A percentile compares a stretch with the other conserved stretches of the same genome.
Conservation (phyloP, 1,140 invertebrate genomes). For the Pseudomyrmex sp. region DNA sequence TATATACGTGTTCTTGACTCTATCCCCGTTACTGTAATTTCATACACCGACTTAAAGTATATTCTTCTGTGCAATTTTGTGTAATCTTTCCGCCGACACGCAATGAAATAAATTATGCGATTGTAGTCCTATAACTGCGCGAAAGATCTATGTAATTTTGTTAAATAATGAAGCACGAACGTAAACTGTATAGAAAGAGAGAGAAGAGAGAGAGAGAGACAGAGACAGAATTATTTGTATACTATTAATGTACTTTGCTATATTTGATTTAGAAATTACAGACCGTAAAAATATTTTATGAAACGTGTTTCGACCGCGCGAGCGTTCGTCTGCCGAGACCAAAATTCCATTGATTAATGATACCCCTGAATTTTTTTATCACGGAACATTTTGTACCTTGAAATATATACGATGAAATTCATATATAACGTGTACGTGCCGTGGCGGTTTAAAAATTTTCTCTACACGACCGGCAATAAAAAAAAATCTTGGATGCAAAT, state of each 20-base stretch:
- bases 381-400: slow-evolving; percentile 27
- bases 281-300: no score
- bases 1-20: not conserved
- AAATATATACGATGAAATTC: slow-evolving; percentile 39
- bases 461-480: slow-evolving; percentile 29
- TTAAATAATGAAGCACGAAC: not conserved
- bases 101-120: not conserved
- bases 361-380: slow-evolving; percentile 31
- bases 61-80: slow-evolving; percentile 1
- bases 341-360: slow-evolving; percentile 24
- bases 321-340: slow-evolving; percentile 5
- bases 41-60: not conserved
- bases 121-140: not conserved
- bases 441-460: slow-evolving; percentile 32
- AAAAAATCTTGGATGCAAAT: slow-evolving; percentile 47
- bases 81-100: not conserved
- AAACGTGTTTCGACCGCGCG: not conserved
- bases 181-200: no score
- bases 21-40: slow-evolving; percentile 19
- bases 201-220: no score
- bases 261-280: no score
- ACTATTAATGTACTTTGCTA: not conserved
- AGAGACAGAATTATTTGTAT: not conserved
- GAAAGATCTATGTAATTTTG: not conserved
- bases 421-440: slow-evolving; percentile 32